These are phyloP conservation scores for Lasioglossum figueresi DNA, from an alignment of 2,888 invertebrate genomes.

Conservation along the genomic window DNA sequence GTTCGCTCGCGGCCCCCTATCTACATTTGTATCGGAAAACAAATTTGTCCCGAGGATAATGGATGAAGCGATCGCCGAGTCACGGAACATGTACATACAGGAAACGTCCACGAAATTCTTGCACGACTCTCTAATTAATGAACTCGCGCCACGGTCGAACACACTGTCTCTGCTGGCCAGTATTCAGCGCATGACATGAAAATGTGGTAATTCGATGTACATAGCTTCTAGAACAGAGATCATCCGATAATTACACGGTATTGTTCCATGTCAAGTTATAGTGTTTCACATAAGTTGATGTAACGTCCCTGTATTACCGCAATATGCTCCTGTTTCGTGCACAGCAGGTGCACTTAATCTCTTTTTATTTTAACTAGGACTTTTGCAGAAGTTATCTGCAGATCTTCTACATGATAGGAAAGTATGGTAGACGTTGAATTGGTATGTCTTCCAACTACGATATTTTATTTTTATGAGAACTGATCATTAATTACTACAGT, in stretches of 20 bases:
- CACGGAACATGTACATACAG: slow-evolving; percentile 69
- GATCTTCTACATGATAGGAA: neutral
- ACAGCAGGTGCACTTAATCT: neutral
- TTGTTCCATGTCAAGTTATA: neutral
- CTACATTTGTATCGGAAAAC: slow-evolving; percentile 78
- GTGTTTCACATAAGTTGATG: slow-evolving; percentile 5
- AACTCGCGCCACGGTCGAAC: slow-evolving; percentile 62
- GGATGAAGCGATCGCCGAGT: slow-evolving; percentile 79
- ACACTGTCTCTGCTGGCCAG: slow-evolving; percentile 42
- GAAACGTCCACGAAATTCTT: slow-evolving; percentile 73
- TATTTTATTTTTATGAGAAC: neutral
- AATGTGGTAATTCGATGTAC: slow-evolving; percentile 55
- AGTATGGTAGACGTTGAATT: neutral
- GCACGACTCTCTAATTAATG: slow-evolving; percentile 76
- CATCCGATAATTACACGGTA: slow-evolving; percentile 16
- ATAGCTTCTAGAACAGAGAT: slow-evolving; percentile 21
- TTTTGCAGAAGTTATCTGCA: neutral
- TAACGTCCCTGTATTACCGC: neutral
- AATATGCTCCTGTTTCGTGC: neutral
- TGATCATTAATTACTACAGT: neutral
- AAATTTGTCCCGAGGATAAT: slow-evolving; percentile 81
- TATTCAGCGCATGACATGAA: slow-evolving; percentile 20
- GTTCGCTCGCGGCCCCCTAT: slow-evolving; percentile 59
- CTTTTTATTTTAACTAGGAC: neutral
- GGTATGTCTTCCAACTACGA: neutral